phyloP scores from a whole-genome alignment of 2,888 invertebrate species.

The Allolobophora icterica region DNA sequence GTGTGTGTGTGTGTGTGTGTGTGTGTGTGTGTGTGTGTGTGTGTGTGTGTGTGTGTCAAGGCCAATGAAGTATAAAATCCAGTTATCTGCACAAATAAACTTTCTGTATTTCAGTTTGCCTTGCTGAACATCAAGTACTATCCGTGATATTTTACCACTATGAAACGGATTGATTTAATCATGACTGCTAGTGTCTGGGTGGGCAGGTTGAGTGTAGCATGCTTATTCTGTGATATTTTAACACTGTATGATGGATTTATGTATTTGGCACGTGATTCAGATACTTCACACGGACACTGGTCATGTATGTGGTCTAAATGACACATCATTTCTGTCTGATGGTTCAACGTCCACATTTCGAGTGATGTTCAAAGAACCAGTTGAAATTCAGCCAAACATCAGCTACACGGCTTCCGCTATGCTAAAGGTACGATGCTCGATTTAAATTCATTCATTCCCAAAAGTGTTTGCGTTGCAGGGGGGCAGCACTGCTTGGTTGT shows the following conservation, averaged over 20 bases:
- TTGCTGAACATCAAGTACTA: not conserved
- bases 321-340: slow-evolving; percentile 79
- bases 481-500: not conserved
- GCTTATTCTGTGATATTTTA: not conserved
- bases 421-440: slow-evolving; percentile 71
- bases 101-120: not conserved
- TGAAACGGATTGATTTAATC: no score
- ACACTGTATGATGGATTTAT: not conserved
- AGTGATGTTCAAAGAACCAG: slow-evolving; percentile 83
- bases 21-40: no score
- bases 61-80: no score
- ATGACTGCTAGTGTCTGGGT: not conserved
- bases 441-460: not conserved
- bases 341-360: slow-evolving; percentile 80
- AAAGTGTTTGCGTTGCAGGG: not conserved
- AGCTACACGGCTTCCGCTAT: slow-evolving; percentile 83
- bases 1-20: no score
- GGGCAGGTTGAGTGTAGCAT: not conserved
- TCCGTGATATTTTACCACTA: not conserved
- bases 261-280: slow-evolving; percentile 55
- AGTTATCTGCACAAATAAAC: no score
- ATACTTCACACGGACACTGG: slow-evolving; percentile 78
- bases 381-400: slow-evolving; percentile 79
- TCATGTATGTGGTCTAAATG: slow-evolving; percentile 77
- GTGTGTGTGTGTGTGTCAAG: no score